Conservation (phyloP, 1,140 invertebrate genomes). For the Pseudomyrmex flavicornis region DNA sequence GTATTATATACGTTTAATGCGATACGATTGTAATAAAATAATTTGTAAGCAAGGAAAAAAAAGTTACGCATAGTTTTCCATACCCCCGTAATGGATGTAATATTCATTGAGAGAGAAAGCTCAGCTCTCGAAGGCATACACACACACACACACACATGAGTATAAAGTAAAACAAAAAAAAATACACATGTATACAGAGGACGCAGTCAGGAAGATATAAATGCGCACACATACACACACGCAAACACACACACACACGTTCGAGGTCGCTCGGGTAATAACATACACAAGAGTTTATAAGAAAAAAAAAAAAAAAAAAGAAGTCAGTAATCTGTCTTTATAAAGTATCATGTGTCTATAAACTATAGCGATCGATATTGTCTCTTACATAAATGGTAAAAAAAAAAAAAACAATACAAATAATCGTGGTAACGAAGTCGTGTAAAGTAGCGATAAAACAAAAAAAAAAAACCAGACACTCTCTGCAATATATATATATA, state of each 20-base stretch:
- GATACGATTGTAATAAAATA: slow-evolving; percentile 79
- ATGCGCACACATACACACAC: slow-evolving; percentile 8
- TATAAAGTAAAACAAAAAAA: slow-evolving; percentile 1
- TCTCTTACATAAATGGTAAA: slow-evolving; percentile 80
- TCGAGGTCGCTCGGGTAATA: slow-evolving; percentile 60
- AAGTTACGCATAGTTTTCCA: slow-evolving; percentile 82
- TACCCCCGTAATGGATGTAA: slow-evolving; percentile 80
- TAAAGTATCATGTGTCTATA: slow-evolving; percentile 84
- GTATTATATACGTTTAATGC: slow-evolving; percentile 81
- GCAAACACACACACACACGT: slow-evolving; percentile 57
- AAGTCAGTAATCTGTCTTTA: slow-evolving; percentile 81
- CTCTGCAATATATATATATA: slow-evolving; percentile 76
- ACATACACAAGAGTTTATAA: slow-evolving; percentile 63
- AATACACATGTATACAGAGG: slow-evolving; percentile 17
- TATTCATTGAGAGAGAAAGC: slow-evolving; percentile 75
- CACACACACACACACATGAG: slow-evolving; percentile 46
- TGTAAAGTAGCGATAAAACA: slow-evolving; percentile 80
- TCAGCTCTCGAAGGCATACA: slow-evolving; percentile 13
- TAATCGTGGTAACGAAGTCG: slow-evolving; percentile 78
- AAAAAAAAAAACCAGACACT: slow-evolving; percentile 65
- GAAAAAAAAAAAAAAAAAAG: slow-evolving; percentile 70
- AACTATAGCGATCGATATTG: slow-evolving; percentile 82
- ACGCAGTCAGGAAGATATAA: slow-evolving; percentile 33
- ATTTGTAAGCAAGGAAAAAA: slow-evolving; percentile 77
- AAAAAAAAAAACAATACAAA: slow-evolving; percentile 77